phyloP scores from a whole-genome alignment of 2,113 vertebrate genomes.

The Grallaria varia region DNA sequence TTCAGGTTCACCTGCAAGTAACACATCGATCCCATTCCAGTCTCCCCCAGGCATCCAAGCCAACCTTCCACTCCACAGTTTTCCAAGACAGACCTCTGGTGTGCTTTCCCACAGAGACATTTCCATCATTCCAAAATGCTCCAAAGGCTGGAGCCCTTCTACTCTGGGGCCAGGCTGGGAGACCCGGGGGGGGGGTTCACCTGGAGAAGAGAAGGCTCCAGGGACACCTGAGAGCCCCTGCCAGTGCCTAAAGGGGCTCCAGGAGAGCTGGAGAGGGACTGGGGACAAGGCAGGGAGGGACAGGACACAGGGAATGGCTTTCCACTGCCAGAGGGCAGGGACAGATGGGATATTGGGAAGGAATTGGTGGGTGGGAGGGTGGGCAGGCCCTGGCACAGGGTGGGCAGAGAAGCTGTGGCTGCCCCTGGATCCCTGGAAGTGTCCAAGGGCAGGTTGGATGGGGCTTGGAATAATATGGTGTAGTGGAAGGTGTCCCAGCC shows the following conservation, averaged over 20 bases:
- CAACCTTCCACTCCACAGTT: background rate
- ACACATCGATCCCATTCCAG: background rate
- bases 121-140: background rate
- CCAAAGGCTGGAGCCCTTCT: background rate
- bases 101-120: background rate
- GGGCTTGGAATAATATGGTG: background rate
- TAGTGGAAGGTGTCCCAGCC: background rate
- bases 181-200: accelerated
- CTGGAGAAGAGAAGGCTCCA: background rate
- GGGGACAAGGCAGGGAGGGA: background rate
- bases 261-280: background rate
- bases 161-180: background rate
- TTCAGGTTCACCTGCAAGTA: constrained; percentile 86
- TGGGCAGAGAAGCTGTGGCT: background rate
- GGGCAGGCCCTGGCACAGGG: background rate
- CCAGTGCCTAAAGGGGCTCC: background rate
- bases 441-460: accelerated
- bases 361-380: accelerated
- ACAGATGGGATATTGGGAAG: accelerated
- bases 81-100: background rate
- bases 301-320: background rate
- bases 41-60: background rate
- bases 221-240: background rate
- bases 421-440: background rate
- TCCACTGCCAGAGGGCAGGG: background rate